These are phyloP conservation scores for Apantesis nais DNA, from an alignment of 2,888 invertebrate species.

Conservation along the genomic window DNA sequence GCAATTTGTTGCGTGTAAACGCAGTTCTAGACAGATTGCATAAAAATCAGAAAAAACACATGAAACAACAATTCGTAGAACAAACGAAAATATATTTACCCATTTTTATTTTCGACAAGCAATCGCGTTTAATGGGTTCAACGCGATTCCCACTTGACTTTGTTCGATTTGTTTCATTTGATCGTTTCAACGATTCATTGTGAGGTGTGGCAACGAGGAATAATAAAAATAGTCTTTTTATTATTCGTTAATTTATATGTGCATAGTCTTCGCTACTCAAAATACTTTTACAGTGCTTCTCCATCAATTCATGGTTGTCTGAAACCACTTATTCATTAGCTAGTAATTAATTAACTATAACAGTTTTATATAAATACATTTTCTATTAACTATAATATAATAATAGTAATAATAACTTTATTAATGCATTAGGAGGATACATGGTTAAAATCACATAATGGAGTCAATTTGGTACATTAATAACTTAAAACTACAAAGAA, in stretches of 20 bases:
- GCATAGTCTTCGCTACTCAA: constrained; percentile 11
- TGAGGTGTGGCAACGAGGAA: constrained; percentile 55
- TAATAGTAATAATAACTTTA: too few relatives aligned
- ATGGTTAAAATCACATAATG: too few relatives aligned
- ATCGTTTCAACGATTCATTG: constrained; percentile 68
- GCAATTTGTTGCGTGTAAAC: constrained; percentile 77
- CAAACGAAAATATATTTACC: constrained; percentile 79
- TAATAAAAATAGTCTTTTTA: constrained; percentile 42
- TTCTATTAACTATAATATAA: too few relatives aligned
- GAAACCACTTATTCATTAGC: not conserved
- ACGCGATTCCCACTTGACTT: constrained; percentile 81
- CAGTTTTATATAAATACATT: too few relatives aligned
- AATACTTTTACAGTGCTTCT: not conserved
- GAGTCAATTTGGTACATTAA: too few relatives aligned
- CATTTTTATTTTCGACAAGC: constrained; percentile 83
- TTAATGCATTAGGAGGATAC: too few relatives aligned
- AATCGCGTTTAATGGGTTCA: constrained; percentile 81
- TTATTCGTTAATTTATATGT: constrained; percentile 37
- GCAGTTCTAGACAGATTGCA: constrained; percentile 74
- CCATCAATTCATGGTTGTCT: not conserved
- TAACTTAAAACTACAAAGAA: too few relatives aligned
- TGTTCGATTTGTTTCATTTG: constrained; percentile 79
- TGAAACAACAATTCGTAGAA: constrained; percentile 65
- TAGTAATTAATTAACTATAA: not conserved
- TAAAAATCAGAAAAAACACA: constrained; percentile 76